Evolutionary conservation across 2,113 vertebrate species (phyloP).

Genomic region (Aegotheles bennettii): DNA sequence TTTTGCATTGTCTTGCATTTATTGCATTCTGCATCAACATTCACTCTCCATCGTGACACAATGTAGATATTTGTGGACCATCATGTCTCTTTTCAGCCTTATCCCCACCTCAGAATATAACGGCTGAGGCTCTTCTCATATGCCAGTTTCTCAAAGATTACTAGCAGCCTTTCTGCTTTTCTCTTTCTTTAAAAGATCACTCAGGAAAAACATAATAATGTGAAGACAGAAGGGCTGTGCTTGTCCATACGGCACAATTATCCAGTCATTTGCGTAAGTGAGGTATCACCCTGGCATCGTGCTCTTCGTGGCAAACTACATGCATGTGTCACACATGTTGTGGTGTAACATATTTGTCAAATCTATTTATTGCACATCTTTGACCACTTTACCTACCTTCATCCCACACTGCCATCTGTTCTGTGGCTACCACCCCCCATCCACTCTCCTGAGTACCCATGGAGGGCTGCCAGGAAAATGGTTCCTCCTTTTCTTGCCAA

Average conservation of each 20-base stretch:
- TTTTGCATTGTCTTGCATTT: background rate
- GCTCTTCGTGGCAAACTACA: background rate
- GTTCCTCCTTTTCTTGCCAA: conserved; percentile 53
- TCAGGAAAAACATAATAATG: background rate
- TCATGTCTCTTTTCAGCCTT: background rate
- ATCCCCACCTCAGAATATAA: background rate
- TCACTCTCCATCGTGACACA: background rate
- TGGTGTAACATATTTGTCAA: conserved; percentile 10
- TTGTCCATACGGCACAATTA: background rate
- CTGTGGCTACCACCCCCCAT: background rate
- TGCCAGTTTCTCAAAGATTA: background rate
- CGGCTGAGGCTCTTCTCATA: background rate
- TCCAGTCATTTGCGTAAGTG: background rate
- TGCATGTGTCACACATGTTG: conserved; percentile 18
- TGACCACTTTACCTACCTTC: conserved; percentile 20
- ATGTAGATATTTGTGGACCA: background rate
- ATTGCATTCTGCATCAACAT: background rate
- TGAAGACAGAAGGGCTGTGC: background rate
- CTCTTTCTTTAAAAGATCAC: conserved; percentile 9
- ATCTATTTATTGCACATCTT: conserved; percentile 36
- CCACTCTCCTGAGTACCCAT: conserved; percentile 13
- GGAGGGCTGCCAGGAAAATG: conserved; percentile 38
- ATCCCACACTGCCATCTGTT: conserved; percentile 49
- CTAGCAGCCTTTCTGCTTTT: background rate
- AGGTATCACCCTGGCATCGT: background rate